phyloP scores from a whole-genome alignment of 2,888 invertebrate genomes.

The Leptinotarsa rubiginosa region DNA sequence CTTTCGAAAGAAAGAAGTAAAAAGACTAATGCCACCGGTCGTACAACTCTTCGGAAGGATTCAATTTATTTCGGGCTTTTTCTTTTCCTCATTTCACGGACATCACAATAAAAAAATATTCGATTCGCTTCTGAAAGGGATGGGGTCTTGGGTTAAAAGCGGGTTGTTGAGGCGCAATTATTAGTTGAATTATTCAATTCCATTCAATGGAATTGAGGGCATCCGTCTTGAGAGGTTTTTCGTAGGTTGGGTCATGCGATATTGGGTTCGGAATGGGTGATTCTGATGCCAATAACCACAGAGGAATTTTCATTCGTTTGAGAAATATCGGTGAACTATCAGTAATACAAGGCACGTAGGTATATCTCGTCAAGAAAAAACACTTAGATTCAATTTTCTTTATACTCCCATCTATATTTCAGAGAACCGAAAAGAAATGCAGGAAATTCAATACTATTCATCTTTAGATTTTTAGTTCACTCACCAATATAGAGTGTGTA shows the following conservation, averaged over 20 bases:
- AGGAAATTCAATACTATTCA: no score
- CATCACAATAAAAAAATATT: conserved; percentile 31
- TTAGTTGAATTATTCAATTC: conserved; percentile 15
- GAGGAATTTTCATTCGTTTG: background rate
- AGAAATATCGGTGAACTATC: no score
- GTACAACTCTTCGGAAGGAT: conserved; percentile 35
- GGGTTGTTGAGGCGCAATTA: conserved; percentile 7
- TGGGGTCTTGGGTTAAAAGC: background rate
- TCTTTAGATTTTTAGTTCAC: no score
- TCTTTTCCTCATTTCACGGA: conserved; percentile 26
- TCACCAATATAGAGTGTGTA: no score
- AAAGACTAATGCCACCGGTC: conserved; percentile 38
- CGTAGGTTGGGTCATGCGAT: background rate
- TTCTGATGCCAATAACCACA: background rate
- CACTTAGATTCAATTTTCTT: no score
- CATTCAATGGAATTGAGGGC: conserved; percentile 6
- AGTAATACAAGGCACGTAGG: no score
- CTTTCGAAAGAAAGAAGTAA: conserved; percentile 35
- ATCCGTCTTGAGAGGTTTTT: conserved; percentile 9
- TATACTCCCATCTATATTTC: no score
- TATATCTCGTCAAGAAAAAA: no score
- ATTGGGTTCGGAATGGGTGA: background rate
- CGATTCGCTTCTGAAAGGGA: conserved; percentile 11
- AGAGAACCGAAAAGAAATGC: no score
- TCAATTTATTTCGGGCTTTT: conserved; percentile 37